phyloP scores from a whole-genome alignment of 2,888 invertebrate genomes.

The Dasysyrphus tricinctus region DNA sequence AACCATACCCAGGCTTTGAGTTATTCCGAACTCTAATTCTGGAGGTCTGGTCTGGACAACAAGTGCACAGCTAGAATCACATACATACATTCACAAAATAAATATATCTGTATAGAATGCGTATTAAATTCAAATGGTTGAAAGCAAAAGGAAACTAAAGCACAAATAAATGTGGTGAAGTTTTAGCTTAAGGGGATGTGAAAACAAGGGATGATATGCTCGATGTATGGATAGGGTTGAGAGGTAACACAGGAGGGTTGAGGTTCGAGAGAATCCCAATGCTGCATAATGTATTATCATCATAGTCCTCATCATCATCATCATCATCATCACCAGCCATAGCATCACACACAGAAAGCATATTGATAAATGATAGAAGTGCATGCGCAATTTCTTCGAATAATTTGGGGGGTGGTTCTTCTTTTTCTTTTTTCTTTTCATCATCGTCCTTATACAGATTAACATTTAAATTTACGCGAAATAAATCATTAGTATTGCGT shows the following conservation, averaged over 20 bases:
- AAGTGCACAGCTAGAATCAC: constrained; percentile 56
- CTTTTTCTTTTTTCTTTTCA: background rate
- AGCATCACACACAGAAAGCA: constrained; percentile 61
- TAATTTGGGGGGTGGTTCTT: constrained; percentile 76
- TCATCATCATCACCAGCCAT: constrained; percentile 58
- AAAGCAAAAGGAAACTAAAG: constrained; percentile 69
- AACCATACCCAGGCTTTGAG: constrained; percentile 28
- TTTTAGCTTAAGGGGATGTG: constrained; percentile 63
- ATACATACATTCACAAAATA: constrained; percentile 11
- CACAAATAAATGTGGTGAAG: constrained; percentile 73
- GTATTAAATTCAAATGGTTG: constrained; percentile 69
- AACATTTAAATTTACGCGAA: constrained; percentile 77
- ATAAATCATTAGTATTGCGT: constrained; percentile 77
- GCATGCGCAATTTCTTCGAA: constrained; percentile 76
- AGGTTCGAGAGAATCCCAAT: constrained; percentile 30
- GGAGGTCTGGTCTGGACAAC: constrained; percentile 49
- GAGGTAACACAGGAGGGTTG: constrained; percentile 7
- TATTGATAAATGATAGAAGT: constrained; percentile 75
- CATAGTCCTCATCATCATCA: constrained; percentile 51
- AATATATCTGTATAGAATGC: constrained; percentile 40
- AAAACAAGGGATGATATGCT: constrained; percentile 62
- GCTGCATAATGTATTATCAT: constrained; percentile 74
- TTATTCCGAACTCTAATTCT: constrained; percentile 5
- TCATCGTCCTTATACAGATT: constrained; percentile 46
- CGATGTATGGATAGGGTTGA: constrained; percentile 42